phyloP scores from a whole-genome alignment of 2,797 vertebrate species.

The Eospalax fontanierii region DNA sequence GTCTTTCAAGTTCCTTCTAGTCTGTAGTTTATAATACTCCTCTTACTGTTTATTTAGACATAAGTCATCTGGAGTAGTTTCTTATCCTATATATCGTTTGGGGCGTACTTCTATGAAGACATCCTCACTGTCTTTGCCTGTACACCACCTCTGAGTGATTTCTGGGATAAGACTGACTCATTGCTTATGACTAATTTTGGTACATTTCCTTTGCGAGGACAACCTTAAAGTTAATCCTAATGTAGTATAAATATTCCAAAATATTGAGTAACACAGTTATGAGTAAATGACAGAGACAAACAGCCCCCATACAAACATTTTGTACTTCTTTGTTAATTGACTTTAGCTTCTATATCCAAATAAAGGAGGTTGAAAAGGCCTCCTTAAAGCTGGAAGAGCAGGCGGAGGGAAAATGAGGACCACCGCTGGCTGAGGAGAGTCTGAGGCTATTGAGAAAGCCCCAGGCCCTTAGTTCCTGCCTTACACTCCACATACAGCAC shows the following conservation, averaged over 20 bases:
- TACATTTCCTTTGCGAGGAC: slow-evolving; percentile 59
- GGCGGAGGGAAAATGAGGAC: not conserved
- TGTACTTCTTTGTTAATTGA: slow-evolving; percentile 17
- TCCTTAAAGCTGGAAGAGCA: not conserved
- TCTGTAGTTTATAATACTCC: slow-evolving; percentile 22
- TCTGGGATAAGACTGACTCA: slow-evolving; percentile 65
- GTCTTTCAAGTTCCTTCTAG: slow-evolving; percentile 44
- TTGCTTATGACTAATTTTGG: slow-evolving; percentile 66
- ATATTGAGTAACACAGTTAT: slow-evolving; percentile 2
- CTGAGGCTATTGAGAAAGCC: not conserved
- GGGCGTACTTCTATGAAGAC: not conserved
- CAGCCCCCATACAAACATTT: not conserved
- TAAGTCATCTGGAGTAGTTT: not conserved
- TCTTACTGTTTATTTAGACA: slow-evolving; percentile 51
- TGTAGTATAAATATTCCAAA: slow-evolving; percentile 19
- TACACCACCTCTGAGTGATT: slow-evolving; percentile 28
- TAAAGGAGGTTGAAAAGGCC: not conserved
- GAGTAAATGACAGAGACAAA: slow-evolving; percentile 19
- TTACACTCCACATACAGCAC: fast-evolving
- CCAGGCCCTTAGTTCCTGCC: not conserved
- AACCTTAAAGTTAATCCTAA: slow-evolving; percentile 31
- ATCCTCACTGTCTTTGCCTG: slow-evolving; percentile 18
- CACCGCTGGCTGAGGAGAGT: not conserved
- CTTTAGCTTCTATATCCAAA: not conserved
- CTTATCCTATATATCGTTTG: not conserved